Conservation (phyloP, 1,140 invertebrate species). For the Chironomus striatipennis region DNA sequence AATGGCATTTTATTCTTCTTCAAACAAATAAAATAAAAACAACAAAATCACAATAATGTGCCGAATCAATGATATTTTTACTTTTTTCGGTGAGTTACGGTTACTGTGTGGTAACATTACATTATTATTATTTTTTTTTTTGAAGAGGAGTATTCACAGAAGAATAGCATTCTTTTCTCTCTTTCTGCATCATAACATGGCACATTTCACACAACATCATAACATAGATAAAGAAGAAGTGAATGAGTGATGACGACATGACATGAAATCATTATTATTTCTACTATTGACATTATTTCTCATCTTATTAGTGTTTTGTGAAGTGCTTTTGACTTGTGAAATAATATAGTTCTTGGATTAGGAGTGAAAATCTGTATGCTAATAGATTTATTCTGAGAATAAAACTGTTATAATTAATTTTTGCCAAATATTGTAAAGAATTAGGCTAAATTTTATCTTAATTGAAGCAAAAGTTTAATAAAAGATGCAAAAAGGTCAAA, state of each 20-base stretch:
- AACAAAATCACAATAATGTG: no score
- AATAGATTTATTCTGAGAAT: no score
- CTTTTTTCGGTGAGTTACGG: background rate
- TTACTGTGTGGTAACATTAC: background rate
- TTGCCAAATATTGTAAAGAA: no score
- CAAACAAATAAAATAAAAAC: no score
- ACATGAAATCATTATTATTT: background rate
- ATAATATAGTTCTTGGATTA: no score
- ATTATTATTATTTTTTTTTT: background rate
- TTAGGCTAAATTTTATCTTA: no score
- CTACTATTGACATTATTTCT: background rate
- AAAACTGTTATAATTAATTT: no score
- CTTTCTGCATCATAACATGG: background rate
- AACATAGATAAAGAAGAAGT: background rate
- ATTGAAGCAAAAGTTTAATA: no score
- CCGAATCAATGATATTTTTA: background rate
- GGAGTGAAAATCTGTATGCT: no score
- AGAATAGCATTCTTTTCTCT: background rate
- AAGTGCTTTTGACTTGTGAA: background rate
- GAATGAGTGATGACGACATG: background rate
- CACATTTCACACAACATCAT: conserved; percentile 12
- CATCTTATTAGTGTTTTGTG: background rate
- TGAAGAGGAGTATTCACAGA: background rate
- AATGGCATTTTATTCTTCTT: background rate
- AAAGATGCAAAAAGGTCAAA: no score